Evolutionary conservation across 2,113 vertebrate species (phyloP).

Genomic region (Aramus guarauna): DNA sequence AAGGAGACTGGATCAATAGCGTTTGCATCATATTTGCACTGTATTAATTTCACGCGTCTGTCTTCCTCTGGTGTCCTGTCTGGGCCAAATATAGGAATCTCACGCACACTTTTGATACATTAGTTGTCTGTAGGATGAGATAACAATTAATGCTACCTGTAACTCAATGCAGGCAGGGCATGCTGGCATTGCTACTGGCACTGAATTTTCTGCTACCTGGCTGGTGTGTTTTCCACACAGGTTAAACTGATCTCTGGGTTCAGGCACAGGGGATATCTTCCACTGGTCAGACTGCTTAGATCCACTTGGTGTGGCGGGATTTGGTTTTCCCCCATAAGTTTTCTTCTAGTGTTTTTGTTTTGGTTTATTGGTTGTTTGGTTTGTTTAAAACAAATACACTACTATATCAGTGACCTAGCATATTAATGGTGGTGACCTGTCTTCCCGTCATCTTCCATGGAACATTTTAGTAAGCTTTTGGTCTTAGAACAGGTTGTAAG

Average conservation of each 20-base stretch:
- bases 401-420: background rate
- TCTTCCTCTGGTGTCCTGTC: background rate
- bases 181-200: background rate
- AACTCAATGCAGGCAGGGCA: background rate
- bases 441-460: background rate
- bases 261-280: background rate
- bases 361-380: background rate
- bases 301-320: rapidly evolving
- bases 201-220: background rate
- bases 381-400: background rate
- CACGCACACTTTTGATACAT: background rate
- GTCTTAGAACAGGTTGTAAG: rapidly evolving
- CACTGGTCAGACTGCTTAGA: background rate
- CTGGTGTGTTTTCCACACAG: background rate
- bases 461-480: background rate
- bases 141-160: background rate
- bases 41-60: background rate
- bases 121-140: background rate
- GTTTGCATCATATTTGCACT: background rate
- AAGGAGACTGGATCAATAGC: background rate
- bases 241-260: background rate
- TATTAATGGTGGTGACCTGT: background rate
- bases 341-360: background rate
- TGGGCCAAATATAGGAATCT: background rate
- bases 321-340: rapidly evolving